Evolutionary conservation across 2,797 vertebrate species (phyloP).

Genomic region (Rhynchonycteris naso): DNA sequence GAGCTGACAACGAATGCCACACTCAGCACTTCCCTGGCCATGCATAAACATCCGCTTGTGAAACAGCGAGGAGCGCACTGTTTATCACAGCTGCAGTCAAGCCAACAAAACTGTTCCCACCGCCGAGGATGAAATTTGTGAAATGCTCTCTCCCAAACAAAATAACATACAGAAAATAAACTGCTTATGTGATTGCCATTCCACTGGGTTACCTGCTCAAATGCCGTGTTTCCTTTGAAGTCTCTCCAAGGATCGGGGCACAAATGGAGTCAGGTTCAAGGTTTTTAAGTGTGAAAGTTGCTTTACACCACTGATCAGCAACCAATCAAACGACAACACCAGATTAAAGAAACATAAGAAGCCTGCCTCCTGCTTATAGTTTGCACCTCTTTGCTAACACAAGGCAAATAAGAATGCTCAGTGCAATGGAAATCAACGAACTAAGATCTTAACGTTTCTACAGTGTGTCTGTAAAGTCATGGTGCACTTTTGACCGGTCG

Average conservation of each 20-base stretch:
- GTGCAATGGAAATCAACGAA: background rate
- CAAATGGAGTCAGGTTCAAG: constrained; percentile 7
- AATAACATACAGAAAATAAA: constrained; percentile 6
- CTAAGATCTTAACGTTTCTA: background rate
- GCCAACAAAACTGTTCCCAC: constrained; percentile 73
- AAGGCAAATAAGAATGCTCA: background rate
- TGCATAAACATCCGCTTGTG: constrained; percentile 68
- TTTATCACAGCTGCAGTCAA: constrained; percentile 78
- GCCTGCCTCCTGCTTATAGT: background rate
- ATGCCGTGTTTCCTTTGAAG: constrained; percentile 29
- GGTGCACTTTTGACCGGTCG: no score
- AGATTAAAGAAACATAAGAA: background rate
- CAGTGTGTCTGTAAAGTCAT: no score
- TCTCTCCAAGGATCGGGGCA: background rate
- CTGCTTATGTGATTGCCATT: background rate
- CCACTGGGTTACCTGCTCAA: constrained; percentile 15
- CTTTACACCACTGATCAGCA: constrained; percentile 19
- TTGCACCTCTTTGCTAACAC: constrained; percentile 1
- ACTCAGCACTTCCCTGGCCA: constrained; percentile 64
- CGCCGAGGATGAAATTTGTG: constrained; percentile 58
- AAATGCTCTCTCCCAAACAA: constrained; percentile 39
- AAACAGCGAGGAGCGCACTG: constrained; percentile 63
- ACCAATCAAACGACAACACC: constrained; percentile 43
- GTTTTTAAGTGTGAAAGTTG: constrained; percentile 48
- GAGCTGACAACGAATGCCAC: constrained; percentile 41